Base-by-base conservation (phyloP, 1,140 invertebrate species). In the Lordiphosa collinella region DNA sequence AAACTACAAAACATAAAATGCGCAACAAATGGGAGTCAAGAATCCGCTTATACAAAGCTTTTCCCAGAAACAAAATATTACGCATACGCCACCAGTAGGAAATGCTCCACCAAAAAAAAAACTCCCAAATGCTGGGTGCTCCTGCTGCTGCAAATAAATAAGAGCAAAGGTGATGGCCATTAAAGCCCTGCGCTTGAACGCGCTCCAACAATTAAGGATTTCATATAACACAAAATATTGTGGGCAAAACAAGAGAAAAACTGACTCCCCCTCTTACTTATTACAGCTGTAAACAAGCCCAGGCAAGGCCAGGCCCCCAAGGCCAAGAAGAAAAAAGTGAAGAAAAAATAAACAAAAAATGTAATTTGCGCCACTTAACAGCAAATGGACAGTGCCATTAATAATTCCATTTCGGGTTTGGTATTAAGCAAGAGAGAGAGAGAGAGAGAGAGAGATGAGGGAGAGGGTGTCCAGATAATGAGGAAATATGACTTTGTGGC, bases 341-440 rank as follows among this genome's bases (percentile, higher is more conserved):
- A 51, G 56, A 38, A 58, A 49, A 78, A 82, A 82, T 84, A 82
- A 82, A 82, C 78, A 50, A 84, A 84, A 82, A 82, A 73, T 82
- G 76, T 80, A 80, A 80, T 82, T 82, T 82, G 78, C 78, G 78
- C 78, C 78, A 82, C 78, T 82, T 82, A 82, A 72, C 78, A 78
- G 79, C 63, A 75, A 82, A 82, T 84, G 78, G 67, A 82, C 72
- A 84, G 59, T 68, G 67, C 78, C 72, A 82, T 82, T 84, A 82
- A 82, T 82, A 82, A 82, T 84, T 76, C 72, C 63, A 84, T 84
- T 82, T 80, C 47, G 32, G 47, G 11, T 29, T 25, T 25, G 22
- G 22, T 25, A 25, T 25, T 25, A 25, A 25, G 22, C 22, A 25
- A 2, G 16, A 18, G 16, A 18, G 16, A 18, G 16, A 18, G 3